A percentile compares a stretch with the other conserved stretches of the same genome.
Conservation (phyloP, 2,888 invertebrate species). For the Gibbula magus region DNA sequence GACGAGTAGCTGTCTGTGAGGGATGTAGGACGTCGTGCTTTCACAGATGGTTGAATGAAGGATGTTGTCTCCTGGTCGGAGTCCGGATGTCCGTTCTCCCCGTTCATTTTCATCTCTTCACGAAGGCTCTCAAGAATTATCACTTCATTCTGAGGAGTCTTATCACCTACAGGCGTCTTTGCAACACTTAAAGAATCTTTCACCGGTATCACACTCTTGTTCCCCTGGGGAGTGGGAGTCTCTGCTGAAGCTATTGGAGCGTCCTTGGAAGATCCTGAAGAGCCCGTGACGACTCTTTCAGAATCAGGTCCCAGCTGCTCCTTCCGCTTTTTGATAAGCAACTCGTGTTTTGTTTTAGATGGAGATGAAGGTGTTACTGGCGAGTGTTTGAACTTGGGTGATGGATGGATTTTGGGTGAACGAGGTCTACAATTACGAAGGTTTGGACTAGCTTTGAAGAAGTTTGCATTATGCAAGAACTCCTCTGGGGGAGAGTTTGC, state of each 20-base stretch:
- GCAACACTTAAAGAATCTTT: conserved; percentile 2
- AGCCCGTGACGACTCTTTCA: conserved; percentile 45
- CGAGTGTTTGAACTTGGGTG: conserved; percentile 50
- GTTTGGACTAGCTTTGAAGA: conserved; percentile 59
- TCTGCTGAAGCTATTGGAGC: conserved; percentile 24
- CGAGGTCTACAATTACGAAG: conserved; percentile 49
- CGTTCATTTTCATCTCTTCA: neutral
- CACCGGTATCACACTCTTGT: neutral
- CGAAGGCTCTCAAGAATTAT: conserved; percentile 5
- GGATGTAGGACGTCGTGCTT: conserved; percentile 61
- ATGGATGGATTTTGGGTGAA: conserved; percentile 63
- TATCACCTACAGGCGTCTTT: neutral
- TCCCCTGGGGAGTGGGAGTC: conserved; percentile 16
- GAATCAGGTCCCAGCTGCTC: conserved; percentile 38
- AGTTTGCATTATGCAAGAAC: conserved; percentile 50
- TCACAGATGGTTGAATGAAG: conserved; percentile 53
- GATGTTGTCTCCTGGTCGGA: conserved; percentile 51
- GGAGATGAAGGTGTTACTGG: conserved; percentile 39
- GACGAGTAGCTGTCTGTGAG: conserved; percentile 56
- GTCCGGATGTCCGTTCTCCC: neutral
- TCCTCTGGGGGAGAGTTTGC: conserved; percentile 53
- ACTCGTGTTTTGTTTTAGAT: conserved; percentile 54
- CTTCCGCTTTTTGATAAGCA: conserved; percentile 52
- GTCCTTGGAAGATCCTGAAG: conserved; percentile 37
- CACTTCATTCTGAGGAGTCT: conserved; percentile 26